Evolutionary conservation across 2,797 vertebrate species (phyloP), one percentile per base, ranked within the genome.

Genomic region (Chaetophractus vellerosus): DNA sequence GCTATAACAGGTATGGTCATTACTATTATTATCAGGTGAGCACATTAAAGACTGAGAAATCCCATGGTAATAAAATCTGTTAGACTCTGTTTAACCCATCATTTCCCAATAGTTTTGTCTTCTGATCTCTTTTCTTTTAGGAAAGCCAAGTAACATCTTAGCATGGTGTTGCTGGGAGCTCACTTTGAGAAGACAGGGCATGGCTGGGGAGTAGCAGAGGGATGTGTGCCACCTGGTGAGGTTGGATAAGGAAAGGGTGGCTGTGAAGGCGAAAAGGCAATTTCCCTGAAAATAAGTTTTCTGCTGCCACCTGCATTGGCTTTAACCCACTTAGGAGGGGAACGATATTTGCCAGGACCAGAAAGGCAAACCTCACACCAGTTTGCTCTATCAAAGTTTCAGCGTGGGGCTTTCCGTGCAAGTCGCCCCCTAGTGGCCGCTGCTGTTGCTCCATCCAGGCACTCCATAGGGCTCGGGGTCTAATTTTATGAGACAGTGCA

Each of bases 81-180:
- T 76, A 55, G 61, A 86, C 48, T 74, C 57, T 41, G 41, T 83
- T 71, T 79, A 86, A 57, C 45, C 23, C 16, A 10, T 45, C 26
- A 68, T 90, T 87, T 93, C 63, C 71, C 76, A 24, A 38, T 59
- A 66, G 28, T 63, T 41, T 76, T 36, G 48, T 59, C 4, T 2
- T 87, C n/a, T 24, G 50, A 38, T 82, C 9, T 92, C 61, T 84
- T 66, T 33, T 63, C 52, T 86, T 45, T 96, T 69, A 24, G 38
- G 64, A 72, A 71, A 71, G 69, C 2, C 21, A 21, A 21, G 31
- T 71, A 75, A 5, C 21, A 33, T 61, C 61, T 64, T 80, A 45
- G 36, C n/a, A 64, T 0, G 21, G 19, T 48, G 14, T 78, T 71
- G 45, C 24, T 86, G 28, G 82, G 38, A 74, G 9, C 31, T 21